Conservation (phyloP, 2,888 invertebrate genomes). For the Macaria notata region DNA sequence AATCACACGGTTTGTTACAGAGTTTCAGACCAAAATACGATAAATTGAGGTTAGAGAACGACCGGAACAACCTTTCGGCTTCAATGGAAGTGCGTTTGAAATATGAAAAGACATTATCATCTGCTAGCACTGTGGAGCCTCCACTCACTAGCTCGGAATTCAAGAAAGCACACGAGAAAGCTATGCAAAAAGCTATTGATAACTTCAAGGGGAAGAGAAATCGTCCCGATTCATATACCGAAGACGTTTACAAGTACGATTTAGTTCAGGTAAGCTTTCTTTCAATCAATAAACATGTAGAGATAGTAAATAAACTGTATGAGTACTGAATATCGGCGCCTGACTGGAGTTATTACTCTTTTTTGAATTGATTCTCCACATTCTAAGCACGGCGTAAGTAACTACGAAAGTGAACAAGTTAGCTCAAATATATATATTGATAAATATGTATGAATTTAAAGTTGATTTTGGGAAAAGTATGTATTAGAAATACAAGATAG, state of each 20-base stretch:
- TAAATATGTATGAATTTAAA: no score
- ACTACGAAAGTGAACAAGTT: no score
- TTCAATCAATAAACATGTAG: no score
- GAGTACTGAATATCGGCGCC: no score
- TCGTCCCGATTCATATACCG: slow-evolving; percentile 9
- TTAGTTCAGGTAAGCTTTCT: slow-evolving; percentile 16
- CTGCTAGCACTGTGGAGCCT: slow-evolving; percentile 14
- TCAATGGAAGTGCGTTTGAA: slow-evolving; percentile 13
- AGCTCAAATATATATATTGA: no score
- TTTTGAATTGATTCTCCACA: no score
- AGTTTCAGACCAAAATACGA: slow-evolving; percentile 12
- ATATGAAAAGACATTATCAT: slow-evolving; percentile 19
- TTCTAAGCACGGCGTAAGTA: no score
- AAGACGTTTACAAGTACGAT: slow-evolving; percentile 18
- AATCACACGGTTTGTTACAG: slow-evolving; percentile 11
- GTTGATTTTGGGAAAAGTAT: no score
- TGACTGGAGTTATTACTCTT: no score
- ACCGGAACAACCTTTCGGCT: slow-evolving; percentile 22
- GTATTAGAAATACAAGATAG: no score
- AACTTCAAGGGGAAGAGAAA: slow-evolving; percentile 20
- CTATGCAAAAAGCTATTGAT: slow-evolving; percentile 14
- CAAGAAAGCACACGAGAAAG: slow-evolving; percentile 11
- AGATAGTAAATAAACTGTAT: no score
- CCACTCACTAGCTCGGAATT: slow-evolving; percentile 21
- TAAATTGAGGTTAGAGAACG: slow-evolving; percentile 13